Conservation (phyloP, 2,113 vertebrate species). For the Phaethon lepturus region DNA sequence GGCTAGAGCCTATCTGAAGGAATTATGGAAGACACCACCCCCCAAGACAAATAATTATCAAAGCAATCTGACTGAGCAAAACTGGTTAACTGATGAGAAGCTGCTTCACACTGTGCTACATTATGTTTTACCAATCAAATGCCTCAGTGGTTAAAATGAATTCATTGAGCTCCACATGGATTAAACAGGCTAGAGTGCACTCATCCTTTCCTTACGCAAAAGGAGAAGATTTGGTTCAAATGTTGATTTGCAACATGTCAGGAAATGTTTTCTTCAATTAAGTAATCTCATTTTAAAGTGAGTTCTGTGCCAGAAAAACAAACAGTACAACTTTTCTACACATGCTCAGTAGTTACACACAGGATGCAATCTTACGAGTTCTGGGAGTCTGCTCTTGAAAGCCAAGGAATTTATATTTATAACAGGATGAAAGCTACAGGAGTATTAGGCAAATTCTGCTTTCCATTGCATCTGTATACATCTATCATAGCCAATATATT, state of each 20-base stretch:
- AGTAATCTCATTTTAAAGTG: conserved; percentile 74
- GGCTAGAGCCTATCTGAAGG: neutral
- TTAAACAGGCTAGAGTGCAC: conserved; percentile 71
- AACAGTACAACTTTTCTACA: conserved; percentile 66
- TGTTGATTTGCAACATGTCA: conserved; percentile 72
- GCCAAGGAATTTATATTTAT: conserved; percentile 45
- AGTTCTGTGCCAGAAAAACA: conserved; percentile 69
- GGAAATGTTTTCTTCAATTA: conserved; percentile 77
- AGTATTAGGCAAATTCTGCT: neutral
- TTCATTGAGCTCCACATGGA: conserved; percentile 68
- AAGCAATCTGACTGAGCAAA: conserved; percentile 61
- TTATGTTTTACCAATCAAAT: conserved; percentile 70
- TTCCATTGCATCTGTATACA: neutral
- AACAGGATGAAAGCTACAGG: conserved; percentile 55
- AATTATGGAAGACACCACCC: conserved; percentile 21
- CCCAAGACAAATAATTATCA: conserved; percentile 64
- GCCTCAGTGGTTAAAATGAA: conserved; percentile 64
- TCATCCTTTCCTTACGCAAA: conserved; percentile 48
- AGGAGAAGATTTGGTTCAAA: conserved; percentile 74
- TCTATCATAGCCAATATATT: neutral
- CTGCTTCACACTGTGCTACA: conserved; percentile 59
- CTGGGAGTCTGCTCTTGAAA: conserved; percentile 57
- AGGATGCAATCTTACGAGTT: conserved; percentile 47
- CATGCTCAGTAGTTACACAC: neutral
- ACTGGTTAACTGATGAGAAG: conserved; percentile 63